Evolutionary conservation across 1,140 invertebrate genomes (phyloP), one percentile per base, ranked within the genome.

Genomic region (Pseudomyrmex concolor): DNA sequence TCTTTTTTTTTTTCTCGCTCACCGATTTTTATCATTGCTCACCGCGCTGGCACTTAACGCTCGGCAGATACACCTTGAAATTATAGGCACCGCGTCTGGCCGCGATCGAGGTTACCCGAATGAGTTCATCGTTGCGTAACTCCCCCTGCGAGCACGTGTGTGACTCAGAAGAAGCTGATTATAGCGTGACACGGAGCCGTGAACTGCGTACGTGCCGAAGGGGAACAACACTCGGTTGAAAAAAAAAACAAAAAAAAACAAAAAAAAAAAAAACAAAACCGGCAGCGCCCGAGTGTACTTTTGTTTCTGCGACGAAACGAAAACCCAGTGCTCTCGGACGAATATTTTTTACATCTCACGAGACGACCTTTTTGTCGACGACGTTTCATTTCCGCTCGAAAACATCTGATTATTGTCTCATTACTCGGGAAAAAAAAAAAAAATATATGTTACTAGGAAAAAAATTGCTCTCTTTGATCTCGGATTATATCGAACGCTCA

Each of bases 41-140:
- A 45, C n/a, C 50, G 50, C 50, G 50, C 13, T 68, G 66, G 48
- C 19, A n/a, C 34, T 57, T 34, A 19, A 12, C 64, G 9, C 25
- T 13, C 48, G 13, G 15, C 73, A 77, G 62, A 17, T 67, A 77
- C 22, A 67, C 62, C 62, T 77, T 77, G 73, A 55, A 66, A 77
- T 77, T 77, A 77, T 64, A 19, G 34, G 51, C 43, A 55, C 3
- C 17, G 74, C 17, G 74, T 77, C 74, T 77, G 74, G 74, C 62
- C 74, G 63, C 68, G 77, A 81, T 81, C 45, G 67, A 81, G 77
- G 71, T 83, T 64, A 66, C 70, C 0, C 60, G 43, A 83, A 76
- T 64, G 81, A 76, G 71, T 76, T 83, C 62, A 76, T 64, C 70
- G 63, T 83, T 64, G 71, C 81, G 81, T 83, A 83, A 83, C 71